Percentiles rank a stretch among this genome's conserved stretches.
Conservation (phyloP, 2,797 vertebrate genomes). For the Aulostomus chinensis region DNA sequence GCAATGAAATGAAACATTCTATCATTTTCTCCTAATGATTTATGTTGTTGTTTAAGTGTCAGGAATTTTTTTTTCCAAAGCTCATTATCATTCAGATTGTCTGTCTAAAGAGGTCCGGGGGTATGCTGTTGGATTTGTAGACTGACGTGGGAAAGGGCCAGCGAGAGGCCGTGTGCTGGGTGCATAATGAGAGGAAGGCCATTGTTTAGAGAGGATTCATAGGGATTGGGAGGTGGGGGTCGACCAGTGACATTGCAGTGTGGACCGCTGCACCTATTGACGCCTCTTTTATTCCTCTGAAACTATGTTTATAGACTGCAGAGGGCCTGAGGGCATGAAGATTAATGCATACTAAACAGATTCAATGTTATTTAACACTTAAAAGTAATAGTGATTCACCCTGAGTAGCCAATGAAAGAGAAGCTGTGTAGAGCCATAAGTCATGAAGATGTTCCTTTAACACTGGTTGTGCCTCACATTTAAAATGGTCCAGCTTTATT, state of each 20-base stretch:
- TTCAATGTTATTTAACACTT: neutral
- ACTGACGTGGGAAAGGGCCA: conserved; percentile 74
- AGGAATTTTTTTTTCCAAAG: neutral
- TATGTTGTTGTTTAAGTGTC: neutral
- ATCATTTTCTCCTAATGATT: too few relatives aligned
- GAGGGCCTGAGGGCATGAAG: conserved; percentile 1
- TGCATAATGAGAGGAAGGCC: conserved; percentile 73
- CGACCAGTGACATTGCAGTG: conserved; percentile 25
- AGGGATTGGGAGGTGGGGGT: conserved; percentile 47
- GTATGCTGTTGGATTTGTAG: conserved; percentile 48
- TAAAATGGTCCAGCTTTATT: too few relatives aligned
- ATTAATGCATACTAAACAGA: conserved; percentile 1
- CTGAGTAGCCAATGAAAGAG: neutral
- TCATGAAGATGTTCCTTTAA: too few relatives aligned
- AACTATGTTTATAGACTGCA: conserved; percentile 15
- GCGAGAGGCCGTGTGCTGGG: conserved; percentile 57
- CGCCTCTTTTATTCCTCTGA: conserved; percentile 32
- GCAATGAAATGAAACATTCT: too few relatives aligned
- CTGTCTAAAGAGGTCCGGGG: conserved; percentile 49
- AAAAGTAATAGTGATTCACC: neutral
- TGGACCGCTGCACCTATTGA: conserved; percentile 30
- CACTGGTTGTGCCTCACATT: neutral
- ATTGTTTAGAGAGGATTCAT: conserved; percentile 69
- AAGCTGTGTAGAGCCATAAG: too few relatives aligned
- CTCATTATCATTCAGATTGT: conserved; percentile 42